Base-by-base conservation (phyloP, 2,113 vertebrate species). In the Pseudolaguvia tuberculata region DNA sequence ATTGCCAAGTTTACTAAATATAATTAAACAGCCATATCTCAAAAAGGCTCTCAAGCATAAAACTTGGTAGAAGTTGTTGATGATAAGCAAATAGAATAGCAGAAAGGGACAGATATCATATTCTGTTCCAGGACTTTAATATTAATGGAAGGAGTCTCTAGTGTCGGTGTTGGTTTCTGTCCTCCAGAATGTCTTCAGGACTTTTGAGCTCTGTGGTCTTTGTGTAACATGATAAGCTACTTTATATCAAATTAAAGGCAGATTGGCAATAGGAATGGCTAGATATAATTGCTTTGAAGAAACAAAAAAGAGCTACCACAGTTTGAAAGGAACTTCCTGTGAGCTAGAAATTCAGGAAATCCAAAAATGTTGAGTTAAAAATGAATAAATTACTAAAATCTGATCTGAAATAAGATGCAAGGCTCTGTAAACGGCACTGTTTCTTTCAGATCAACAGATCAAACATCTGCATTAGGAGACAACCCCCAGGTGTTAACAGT, bases 81-180 rank as follows among this genome's bases (percentile, higher is more conserved):
- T 17, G 62, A n/a, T 31, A 42, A 50, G 45, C 45, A 67, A 27
- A 20, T 42, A 66, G 48, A 66, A 48, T 7, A 50, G 15, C 42
- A 66, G 23, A 18, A 15, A 48, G 23, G 45, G 63, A 65, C 62
- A 65, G 17, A 65, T 42, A 25, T 23, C 62, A 47, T 17, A 14
- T 63, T 23, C 35, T 42, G 18, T 13, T 21, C 45, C 12, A 14
- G 17, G 21, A 48, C 42, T n/a, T n/a, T 66, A 66, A 66, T 48
- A 66, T 66, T 66, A 48, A 48, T 48, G 15, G 23, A 66, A 47
- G 42, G 23, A 48, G 42, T 66, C 63, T 48, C 42, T 25, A 10
- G 23, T 4, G 45, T 27, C 42, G 0, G 63, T 48, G 42, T 66
- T 4, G 1, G 21, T 5, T 66, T 66, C 10, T 42, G 17, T 21